Conservation (phyloP, 1,140 invertebrate species). For the Zaprionus nigranus region DNA sequence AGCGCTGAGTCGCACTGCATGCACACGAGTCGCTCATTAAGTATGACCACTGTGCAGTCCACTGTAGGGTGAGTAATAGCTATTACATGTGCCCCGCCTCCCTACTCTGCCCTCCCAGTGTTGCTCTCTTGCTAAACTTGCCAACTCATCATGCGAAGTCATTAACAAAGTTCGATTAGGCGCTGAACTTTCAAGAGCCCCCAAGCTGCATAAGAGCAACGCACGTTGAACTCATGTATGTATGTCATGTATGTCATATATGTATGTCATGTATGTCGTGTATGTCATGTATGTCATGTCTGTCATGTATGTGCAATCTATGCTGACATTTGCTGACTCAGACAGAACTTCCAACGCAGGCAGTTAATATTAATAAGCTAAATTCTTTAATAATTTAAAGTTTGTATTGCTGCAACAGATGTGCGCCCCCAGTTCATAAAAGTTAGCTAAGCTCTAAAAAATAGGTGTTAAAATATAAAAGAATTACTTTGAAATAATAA, state of each 20-base stretch:
- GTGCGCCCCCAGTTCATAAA: not conserved
- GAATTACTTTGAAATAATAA: too few species aligned
- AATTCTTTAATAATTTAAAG: not conserved
- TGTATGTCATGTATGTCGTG: not conserved
- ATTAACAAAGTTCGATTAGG: not conserved
- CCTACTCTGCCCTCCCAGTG: not conserved
- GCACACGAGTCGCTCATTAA: conserved; percentile 36
- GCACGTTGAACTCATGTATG: not conserved
- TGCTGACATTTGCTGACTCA: conserved; percentile 9
- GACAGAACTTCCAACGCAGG: not conserved
- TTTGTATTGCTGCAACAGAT: not conserved
- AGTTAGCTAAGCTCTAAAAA: not conserved
- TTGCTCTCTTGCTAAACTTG: not conserved
- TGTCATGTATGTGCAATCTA: conserved; percentile 2
- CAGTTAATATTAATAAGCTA: not conserved
- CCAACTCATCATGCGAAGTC: conserved; percentile 1
- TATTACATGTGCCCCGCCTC: not conserved
- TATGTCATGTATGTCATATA: not conserved
- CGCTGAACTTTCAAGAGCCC: not conserved
- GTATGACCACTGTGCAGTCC: conserved; percentile 17
- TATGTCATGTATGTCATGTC: not conserved
- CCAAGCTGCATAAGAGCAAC: not conserved
- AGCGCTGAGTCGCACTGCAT: not conserved
- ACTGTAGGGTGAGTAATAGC: conserved; percentile 27
- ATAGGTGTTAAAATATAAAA: not conserved